A percentile compares a stretch with the other conserved stretches of the same genome.
Conservation (phyloP, 2,888 invertebrate genomes). For the Eupithecia abbreviata region DNA sequence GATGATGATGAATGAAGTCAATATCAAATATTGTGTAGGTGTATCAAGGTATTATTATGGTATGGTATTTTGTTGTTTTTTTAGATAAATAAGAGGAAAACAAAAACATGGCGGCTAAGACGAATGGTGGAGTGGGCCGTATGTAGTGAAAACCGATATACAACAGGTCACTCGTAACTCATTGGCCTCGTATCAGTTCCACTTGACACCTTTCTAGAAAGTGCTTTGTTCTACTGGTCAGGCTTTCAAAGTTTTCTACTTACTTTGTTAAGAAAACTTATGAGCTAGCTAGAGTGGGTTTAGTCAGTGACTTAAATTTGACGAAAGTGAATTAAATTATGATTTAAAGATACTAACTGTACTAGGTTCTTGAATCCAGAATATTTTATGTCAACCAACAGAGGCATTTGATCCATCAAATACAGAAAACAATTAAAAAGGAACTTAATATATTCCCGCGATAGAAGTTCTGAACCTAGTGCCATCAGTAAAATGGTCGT, state of each 20-base stretch:
- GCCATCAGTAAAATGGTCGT: too few species aligned
- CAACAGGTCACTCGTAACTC: conserved; percentile 43
- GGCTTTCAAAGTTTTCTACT: conserved; percentile 1
- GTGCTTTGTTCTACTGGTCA: conserved; percentile 2
- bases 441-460: too few species aligned
- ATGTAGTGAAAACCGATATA: not conserved
- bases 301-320: not conserved
- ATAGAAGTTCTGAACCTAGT: too few species aligned
- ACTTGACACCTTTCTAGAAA: conserved; percentile 13
- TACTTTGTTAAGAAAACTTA: not conserved
- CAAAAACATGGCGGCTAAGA: not conserved
- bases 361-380: too few species aligned
- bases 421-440: too few species aligned
- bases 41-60: too few species aligned
- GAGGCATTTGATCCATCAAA: too few species aligned
- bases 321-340: not conserved
- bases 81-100: not conserved
- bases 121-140: not conserved
- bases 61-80: too few species aligned
- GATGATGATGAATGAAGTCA: too few species aligned
- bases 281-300: not conserved
- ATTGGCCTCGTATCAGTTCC: conserved; percentile 19
- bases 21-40: too few species aligned
- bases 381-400: too few species aligned
- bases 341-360: not conserved